Conservation (phyloP, 2,888 invertebrate genomes). For the Sinopyrophorus schimmeli region DNA sequence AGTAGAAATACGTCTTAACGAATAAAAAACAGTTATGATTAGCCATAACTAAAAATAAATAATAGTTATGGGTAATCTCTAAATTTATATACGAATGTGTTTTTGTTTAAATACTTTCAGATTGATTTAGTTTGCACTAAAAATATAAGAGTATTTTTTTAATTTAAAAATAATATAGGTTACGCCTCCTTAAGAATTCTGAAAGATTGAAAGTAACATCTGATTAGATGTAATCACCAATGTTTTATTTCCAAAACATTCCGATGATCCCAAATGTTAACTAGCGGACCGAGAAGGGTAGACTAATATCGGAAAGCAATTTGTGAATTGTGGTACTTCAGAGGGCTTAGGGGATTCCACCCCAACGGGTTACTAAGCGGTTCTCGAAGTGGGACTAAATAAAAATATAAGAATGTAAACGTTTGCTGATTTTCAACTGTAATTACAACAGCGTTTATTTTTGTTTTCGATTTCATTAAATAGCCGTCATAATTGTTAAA, state of each 20-base stretch:
- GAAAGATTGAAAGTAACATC: slow-evolving; percentile 21
- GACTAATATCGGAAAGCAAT: slow-evolving; percentile 53
- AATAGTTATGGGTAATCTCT: too few species aligned
- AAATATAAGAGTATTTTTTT: too few species aligned
- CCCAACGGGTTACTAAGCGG: slow-evolving; percentile 42
- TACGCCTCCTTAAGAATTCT: too few species aligned
- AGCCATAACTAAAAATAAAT: too few species aligned
- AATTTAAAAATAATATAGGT: too few species aligned
- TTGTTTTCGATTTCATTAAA: too few species aligned
- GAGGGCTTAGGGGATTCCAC: slow-evolving; percentile 46
- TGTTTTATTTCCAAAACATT: slow-evolving; percentile 33
- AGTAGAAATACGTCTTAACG: too few species aligned
- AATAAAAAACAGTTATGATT: too few species aligned
- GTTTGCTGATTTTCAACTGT: slow-evolving; percentile 7
- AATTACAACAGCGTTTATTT: not conserved
- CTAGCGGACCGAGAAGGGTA: slow-evolving; percentile 36
- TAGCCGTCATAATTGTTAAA: too few species aligned
- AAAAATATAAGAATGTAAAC: slow-evolving; percentile 23
- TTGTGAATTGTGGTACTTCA: slow-evolving; percentile 54
- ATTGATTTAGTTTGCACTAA: too few species aligned
- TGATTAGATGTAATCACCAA: slow-evolving; percentile 34
- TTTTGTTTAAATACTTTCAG: too few species aligned
- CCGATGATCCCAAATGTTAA: slow-evolving; percentile 33
- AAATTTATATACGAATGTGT: too few species aligned
- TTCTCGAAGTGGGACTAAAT: slow-evolving; percentile 26